Evolutionary conservation across 2,888 invertebrate species (phyloP), one percentile per base, ranked within the genome.

Genomic region (Drosophila mulleri): DNA sequence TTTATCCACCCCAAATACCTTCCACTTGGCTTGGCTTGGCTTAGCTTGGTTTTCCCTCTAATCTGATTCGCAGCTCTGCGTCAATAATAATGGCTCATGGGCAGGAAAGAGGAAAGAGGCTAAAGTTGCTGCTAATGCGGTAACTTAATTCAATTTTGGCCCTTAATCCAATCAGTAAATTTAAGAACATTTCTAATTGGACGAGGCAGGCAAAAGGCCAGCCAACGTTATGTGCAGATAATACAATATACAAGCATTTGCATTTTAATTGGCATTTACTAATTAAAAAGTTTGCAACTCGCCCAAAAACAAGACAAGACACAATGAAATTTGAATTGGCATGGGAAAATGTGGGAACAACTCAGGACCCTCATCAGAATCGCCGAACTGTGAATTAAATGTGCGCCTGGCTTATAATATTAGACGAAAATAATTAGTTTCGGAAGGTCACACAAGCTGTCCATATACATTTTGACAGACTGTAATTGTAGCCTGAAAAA

Each of bases 81-180:
- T 58, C 56, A 72, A 67, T 57, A 57, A 62, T 50, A 53, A 62
- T 56, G 35, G 37, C 32, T 8, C 23, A 9, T 47, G 53, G 39
- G 16, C 53, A 47, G 58, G 26, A n/a, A n/a, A n/a, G n/a, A 16
- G 9, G 9, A 35, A 16, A 2, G 37, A 37, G 39, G 59, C 42
- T 23, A 68, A 75, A 67, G 65, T 62, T 78, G 57, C 58, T 66
- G 75, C 66, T 78, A 79, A 78, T 78, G 81, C 89, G 87, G 74
- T 81, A 76, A 88, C 83, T 72, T 88, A 86, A 88, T 84, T 84
- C 79, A 88, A 84, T 88, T 88, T 86, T 54, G 74, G 74, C 63
- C 72, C 78, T 72, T 88, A 84, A 88, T 88, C 84, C 84, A 84
- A 84, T 84, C 89, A 88, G 72, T 82, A 76, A 86, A 87, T 83